These are phyloP conservation scores for Emydura subglobosa DNA, from an alignment of 2,113 vertebrate genomes.

Conservation along the genomic window DNA sequence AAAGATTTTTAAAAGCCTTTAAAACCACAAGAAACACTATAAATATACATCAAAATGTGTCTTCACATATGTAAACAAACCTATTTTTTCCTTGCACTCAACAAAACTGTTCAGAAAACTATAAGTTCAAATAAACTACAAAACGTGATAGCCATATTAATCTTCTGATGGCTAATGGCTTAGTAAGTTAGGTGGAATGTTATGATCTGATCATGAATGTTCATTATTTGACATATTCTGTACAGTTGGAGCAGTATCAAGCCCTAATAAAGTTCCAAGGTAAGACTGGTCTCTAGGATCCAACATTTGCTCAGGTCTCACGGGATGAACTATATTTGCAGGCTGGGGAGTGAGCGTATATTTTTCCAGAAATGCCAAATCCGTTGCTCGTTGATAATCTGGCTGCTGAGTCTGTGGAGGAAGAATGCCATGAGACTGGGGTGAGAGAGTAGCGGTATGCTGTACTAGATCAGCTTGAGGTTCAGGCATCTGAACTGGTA, in stretches of 20 bases:
- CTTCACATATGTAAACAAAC: constrained; percentile 69
- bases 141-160: constrained; percentile 53
- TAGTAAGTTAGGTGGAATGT: constrained; percentile 65
- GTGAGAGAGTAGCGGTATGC: constrained; percentile 73
- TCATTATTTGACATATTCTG: constrained; percentile 85
- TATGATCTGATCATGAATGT: constrained; percentile 70
- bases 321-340: constrained; percentile 90
- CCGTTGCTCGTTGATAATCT: constrained; percentile 87
- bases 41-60: constrained; percentile 69
- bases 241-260: constrained; percentile 86
- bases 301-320: constrained; percentile 92
- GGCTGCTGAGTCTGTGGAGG: constrained; percentile 79
- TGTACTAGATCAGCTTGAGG: constrained; percentile 76
- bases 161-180: constrained; percentile 24
- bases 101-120: constrained; percentile 69
- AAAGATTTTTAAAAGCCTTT: constrained; percentile 71
- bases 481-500: constrained; percentile 86
- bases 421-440: constrained; percentile 78
- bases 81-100: constrained; percentile 55
- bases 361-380: constrained; percentile 95
- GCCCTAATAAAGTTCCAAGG: constrained; percentile 91
- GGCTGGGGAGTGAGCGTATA: constrained; percentile 94
- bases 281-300: constrained; percentile 95
- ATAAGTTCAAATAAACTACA: constrained; percentile 68
- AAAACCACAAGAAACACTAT: constrained; percentile 74